Evolutionary conservation across 2,797 vertebrate genomes (phyloP).

Genomic region (Microchirus variegatus): DNA sequence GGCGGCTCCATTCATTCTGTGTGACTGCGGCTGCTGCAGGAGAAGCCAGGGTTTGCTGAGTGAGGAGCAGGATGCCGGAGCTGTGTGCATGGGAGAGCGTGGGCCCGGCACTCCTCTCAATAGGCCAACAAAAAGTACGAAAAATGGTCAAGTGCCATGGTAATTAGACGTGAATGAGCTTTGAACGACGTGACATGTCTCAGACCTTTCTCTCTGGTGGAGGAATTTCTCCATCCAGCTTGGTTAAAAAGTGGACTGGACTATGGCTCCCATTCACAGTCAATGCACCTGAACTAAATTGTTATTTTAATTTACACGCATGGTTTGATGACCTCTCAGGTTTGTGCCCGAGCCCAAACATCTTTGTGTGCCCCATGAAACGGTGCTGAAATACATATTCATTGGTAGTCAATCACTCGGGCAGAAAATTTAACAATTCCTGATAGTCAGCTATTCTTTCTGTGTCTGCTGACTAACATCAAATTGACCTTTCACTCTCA

Average conservation of each 20-base stretch:
- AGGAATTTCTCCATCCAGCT: slow-evolving; percentile 70
- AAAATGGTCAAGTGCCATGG: slow-evolving; percentile 77
- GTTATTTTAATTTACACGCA: slow-evolving; percentile 56
- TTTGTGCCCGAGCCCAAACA: slow-evolving; percentile 14
- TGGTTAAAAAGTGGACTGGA: slow-evolving; percentile 52
- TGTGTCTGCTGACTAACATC: slow-evolving; percentile 71
- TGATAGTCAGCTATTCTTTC: slow-evolving; percentile 52
- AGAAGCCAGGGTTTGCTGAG: slow-evolving; percentile 71
- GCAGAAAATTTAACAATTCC: slow-evolving; percentile 63
- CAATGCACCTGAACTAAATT: slow-evolving; percentile 45
- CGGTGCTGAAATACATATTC: slow-evolving; percentile 54
- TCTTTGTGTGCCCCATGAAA: slow-evolving; percentile 45
- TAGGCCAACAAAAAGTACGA: slow-evolving; percentile 80
- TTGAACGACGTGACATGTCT: slow-evolving; percentile 71
- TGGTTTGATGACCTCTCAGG: slow-evolving; percentile 40
- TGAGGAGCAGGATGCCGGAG: slow-evolving; percentile 73
- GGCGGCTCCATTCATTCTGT: slow-evolving; percentile 80
- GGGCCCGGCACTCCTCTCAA: slow-evolving; percentile 75
- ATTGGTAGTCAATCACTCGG: slow-evolving; percentile 43
- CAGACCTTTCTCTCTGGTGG: slow-evolving; percentile 38
- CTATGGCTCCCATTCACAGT: slow-evolving; percentile 9
- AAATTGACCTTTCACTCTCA: slow-evolving; percentile 73
- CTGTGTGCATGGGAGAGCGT: slow-evolving; percentile 73
- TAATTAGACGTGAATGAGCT: slow-evolving; percentile 79
- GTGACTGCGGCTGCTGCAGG: slow-evolving; percentile 77